Conservation (phyloP, 2,113 vertebrate species). For the Hippoglossus stenolepis region DNA sequence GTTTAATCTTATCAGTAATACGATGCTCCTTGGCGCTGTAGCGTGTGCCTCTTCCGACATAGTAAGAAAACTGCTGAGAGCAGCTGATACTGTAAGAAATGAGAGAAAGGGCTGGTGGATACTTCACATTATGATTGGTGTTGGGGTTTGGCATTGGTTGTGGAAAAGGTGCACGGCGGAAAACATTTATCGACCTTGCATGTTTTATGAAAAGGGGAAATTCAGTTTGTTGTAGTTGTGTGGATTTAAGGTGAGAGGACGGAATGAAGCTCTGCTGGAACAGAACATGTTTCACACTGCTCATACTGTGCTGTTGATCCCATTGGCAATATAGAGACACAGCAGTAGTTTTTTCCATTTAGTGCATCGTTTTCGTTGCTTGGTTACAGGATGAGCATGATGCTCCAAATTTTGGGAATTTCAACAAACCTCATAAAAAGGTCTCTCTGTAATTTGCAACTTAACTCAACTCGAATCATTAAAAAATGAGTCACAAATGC, state of each 20-base stretch:
- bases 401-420: neutral
- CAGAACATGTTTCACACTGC: neutral
- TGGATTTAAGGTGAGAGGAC: neutral
- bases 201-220: neutral
- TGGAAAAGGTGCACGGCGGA: neutral
- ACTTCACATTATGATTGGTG: neutral
- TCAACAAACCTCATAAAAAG: neutral
- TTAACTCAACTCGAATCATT: no score
- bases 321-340: neutral
- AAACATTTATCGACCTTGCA: neutral
- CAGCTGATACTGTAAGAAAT: neutral
- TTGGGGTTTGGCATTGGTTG: neutral
- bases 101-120: neutral
- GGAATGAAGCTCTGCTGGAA: neutral
- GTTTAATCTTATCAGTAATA: neutral
- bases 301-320: neutral
- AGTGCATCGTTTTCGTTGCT: neutral
- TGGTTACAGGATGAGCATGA: neutral
- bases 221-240: no score
- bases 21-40: neutral
- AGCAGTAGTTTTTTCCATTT: neutral
- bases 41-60: neutral
- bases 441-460: no score
- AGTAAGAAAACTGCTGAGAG: slow-evolving; percentile 1
- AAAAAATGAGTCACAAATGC: no score